Evolutionary conservation across 2,888 invertebrate species (phyloP), one percentile per base, ranked within the genome.

Genomic region (Epiblema foenella): DNA sequence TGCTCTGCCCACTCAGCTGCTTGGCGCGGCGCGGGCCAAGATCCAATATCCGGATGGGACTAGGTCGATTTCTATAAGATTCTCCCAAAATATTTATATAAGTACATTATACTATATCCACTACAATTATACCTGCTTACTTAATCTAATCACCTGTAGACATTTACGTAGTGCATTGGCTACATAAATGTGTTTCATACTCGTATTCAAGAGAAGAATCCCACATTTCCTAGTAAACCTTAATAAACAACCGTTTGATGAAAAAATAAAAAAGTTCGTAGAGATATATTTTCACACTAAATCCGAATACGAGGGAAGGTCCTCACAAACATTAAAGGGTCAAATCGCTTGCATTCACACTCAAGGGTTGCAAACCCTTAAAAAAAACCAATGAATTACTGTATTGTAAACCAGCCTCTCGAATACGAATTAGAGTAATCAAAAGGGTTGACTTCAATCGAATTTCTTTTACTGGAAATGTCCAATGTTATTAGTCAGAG

Each of bases 401-500:
- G 73, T 74, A 78, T 75, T 75, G 72, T 73, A 57, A 70, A 66
- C 67, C 66, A 46, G 56, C 66, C 66, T 56, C 51, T 62, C 70
- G 67, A 73, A 73, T 68, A 70, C 70, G 71, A 70, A 73, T 73
- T 68, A 71, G 63, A 73, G 74, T 78, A 82, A 80, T 84, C 78
- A 80, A 78, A 80, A 79, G 79, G 77, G 78, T 75, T 77, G 63
- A 77, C 75, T 75, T 73, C 67, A 74, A 74, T 77, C 78, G 79
- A 79, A 76, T 78, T 81, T 77, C 77, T 73, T 46, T 72, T 74
- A 75, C 77, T 76, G 76, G 60, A 77, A 81, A 80, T 79, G 80
- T 82, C 81, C 82, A 73, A 81, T 82, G 82, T 84, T 83, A 85
- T 85, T 84, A 84, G 85, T 83, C 79, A 81, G 82, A 80, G 82